Percentiles rank a stretch among this genome's conserved stretches.
phyloP scores from a whole-genome alignment of 2,113 vertebrate species.

The Engraulis encrasicolus region DNA sequence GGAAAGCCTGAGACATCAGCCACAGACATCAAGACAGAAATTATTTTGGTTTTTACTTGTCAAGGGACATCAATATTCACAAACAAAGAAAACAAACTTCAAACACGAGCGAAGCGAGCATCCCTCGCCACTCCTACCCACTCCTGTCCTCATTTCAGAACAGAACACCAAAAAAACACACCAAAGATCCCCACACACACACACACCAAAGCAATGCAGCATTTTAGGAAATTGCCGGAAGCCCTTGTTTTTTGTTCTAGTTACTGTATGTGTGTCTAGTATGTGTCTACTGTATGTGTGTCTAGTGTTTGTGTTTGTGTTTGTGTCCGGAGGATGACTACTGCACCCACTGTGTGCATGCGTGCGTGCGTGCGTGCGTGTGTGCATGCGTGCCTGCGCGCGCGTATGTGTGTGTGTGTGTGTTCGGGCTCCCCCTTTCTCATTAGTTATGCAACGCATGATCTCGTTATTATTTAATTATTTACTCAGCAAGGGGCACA shows the following conservation, averaged over 20 bases:
- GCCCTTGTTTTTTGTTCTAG: too few species aligned
- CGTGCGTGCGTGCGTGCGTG: background rate
- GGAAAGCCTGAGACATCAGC: conserved; percentile 38
- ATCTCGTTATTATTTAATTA: conserved; percentile 72
- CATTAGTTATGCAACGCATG: conserved; percentile 65
- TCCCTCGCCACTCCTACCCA: too few species aligned
- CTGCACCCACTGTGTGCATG: too few species aligned
- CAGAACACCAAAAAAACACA: too few species aligned
- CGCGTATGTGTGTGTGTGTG: background rate
- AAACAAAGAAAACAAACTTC: background rate
- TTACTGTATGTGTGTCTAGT: too few species aligned
- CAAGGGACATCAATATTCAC: conserved; percentile 60
- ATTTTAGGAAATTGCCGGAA: background rate
- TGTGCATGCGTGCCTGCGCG: background rate
- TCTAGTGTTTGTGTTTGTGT: background rate
- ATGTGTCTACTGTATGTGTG: background rate
- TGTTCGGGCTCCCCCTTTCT: conserved; percentile 50
- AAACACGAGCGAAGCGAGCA: too few species aligned
- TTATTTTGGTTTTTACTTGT: conserved; percentile 50
- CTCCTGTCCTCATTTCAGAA: too few species aligned
- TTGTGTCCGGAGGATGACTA: too few species aligned
- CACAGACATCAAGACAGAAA: conserved; percentile 47
- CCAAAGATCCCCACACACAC: too few species aligned
- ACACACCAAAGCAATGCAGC: background rate
- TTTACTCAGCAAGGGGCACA: conserved; percentile 54